These are phyloP conservation scores for Coilia nasus DNA, from an alignment of 2,797 vertebrate species.

Conservation along the genomic window DNA sequence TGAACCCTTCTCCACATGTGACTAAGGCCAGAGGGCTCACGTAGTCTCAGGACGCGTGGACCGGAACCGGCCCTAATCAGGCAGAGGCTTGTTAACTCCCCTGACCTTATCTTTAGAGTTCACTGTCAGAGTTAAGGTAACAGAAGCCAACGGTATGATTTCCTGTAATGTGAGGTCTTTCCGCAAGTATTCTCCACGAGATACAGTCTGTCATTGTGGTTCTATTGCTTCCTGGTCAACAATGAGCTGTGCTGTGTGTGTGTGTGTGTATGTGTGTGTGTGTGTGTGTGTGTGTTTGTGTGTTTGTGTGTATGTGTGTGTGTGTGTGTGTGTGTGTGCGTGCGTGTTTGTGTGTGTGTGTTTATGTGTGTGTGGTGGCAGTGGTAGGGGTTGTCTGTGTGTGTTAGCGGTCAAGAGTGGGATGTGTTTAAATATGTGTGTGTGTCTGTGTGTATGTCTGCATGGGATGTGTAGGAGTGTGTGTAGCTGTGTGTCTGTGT, in stretches of 20 bases:
- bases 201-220: conserved; percentile 15
- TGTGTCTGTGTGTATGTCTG: not conserved
- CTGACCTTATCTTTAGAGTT: conserved; percentile 10
- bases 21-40: not conserved
- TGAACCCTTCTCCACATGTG: not conserved
- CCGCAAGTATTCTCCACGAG: conserved; percentile 6
- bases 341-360: conserved; percentile 3
- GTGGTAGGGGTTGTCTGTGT: not conserved
- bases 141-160: not conserved
- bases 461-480: not conserved
- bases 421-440: not conserved
- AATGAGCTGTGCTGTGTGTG: not conserved
- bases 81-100: conserved; percentile 16
- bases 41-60: not conserved
- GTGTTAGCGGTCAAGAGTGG: not conserved
- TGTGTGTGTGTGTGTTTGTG: conserved; percentile 17
- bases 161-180: conserved; percentile 16
- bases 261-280: not conserved
- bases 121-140: not conserved
- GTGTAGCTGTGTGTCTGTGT: not conserved
- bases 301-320: conserved; percentile 1
- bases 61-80: not conserved
- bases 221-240: not conserved
- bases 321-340: not conserved
- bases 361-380: not conserved